phyloP scores from a whole-genome alignment of 2,797 vertebrate species.

The Morelia viridis region DNA sequence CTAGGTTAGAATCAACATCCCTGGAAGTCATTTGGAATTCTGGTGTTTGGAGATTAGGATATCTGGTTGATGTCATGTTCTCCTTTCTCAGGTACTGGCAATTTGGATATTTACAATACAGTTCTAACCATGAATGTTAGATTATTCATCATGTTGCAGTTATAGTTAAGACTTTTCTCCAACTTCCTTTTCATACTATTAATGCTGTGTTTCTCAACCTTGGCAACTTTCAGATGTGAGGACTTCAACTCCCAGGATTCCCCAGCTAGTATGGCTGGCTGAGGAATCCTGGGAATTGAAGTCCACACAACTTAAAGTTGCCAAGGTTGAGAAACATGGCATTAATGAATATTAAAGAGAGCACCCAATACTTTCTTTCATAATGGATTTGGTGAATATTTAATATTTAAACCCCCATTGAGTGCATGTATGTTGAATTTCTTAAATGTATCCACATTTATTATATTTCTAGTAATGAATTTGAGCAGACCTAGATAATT shows the following conservation, averaged over 20 bases:
- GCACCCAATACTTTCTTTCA: neutral
- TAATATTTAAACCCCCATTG: neutral
- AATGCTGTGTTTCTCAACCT: too few species aligned
- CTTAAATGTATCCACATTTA: slow-evolving; percentile 15
- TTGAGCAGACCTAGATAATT: neutral
- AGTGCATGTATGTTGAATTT: neutral
- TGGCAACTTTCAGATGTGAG: too few species aligned
- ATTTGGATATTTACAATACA: neutral
- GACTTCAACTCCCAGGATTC: too few species aligned
- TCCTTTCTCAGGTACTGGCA: neutral
- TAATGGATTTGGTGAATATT: neutral
- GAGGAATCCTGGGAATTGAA: too few species aligned
- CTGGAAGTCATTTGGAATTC: neutral
- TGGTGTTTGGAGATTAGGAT: neutral
- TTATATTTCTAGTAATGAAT: neutral
- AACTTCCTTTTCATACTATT: neutral
- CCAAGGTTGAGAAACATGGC: too few species aligned
- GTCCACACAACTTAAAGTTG: too few species aligned
- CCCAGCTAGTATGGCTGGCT: too few species aligned
- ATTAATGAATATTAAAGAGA: neutral
- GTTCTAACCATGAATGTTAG: neutral
- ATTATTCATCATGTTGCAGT: neutral
- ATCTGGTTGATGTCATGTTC: neutral
- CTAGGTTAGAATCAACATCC: neutral
- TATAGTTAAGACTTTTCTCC: neutral